These are phyloP conservation scores for Rhadina sibilatrix DNA, from an alignment of 2,113 vertebrate genomes.

Conservation along the genomic window DNA sequence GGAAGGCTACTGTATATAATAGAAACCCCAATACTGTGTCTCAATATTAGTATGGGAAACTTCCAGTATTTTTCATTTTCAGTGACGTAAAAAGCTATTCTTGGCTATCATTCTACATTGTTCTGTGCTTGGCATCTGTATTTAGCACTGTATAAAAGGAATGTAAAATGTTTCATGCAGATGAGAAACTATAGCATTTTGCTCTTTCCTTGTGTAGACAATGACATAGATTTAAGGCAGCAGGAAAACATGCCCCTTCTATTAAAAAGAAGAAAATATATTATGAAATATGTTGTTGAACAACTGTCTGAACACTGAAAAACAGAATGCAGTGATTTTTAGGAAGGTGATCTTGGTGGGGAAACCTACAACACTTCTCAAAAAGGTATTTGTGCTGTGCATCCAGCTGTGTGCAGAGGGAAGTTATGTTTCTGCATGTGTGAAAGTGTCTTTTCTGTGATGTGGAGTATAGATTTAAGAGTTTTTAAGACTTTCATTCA, in stretches of 20 bases:
- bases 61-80: slow-evolving; percentile 51
- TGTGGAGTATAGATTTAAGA: slow-evolving; percentile 33
- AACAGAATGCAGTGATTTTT: background rate
- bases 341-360: background rate
- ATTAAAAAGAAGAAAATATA: background rate
- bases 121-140: slow-evolving; percentile 6
- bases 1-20: slow-evolving; percentile 22
- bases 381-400: slow-evolving; percentile 15
- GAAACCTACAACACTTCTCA: slow-evolving; percentile 12
- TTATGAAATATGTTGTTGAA: background rate
- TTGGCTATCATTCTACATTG: background rate
- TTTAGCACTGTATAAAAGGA: slow-evolving; percentile 27
- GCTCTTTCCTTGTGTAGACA: slow-evolving; percentile 8
- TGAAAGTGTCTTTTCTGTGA: slow-evolving; percentile 42
- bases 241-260: background rate
- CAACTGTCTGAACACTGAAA: background rate
- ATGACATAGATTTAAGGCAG: slow-evolving; percentile 15
- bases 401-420: background rate
- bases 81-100: background rate
- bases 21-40: background rate
- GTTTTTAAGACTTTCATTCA: slow-evolving; percentile 62
- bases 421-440: background rate
- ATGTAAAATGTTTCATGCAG: slow-evolving; percentile 9
- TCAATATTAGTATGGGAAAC: background rate
- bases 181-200: background rate